phyloP scores from a whole-genome alignment of 2,113 vertebrate genomes.

The Apaloderma vittatum region DNA sequence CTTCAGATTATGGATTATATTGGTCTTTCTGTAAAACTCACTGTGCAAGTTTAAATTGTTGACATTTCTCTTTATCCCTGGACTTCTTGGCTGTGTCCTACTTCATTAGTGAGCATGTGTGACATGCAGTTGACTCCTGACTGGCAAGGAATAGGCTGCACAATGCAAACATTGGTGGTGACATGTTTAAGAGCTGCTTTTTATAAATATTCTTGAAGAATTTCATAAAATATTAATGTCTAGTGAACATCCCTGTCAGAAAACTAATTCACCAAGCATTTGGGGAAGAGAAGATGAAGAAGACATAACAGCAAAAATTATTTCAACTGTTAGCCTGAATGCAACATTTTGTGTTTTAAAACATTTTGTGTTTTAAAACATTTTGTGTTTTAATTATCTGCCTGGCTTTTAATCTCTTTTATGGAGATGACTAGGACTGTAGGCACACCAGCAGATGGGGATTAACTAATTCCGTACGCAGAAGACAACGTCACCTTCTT shows the following conservation, averaged over 20 bases:
- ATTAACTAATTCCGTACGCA: constrained; percentile 29
- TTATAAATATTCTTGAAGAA: background rate
- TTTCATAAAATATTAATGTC: background rate
- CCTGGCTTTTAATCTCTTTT: constrained; percentile 17
- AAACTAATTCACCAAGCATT: background rate
- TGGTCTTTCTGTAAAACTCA: background rate
- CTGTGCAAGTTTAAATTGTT: background rate
- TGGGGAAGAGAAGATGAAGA: background rate
- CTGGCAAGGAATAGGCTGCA: background rate
- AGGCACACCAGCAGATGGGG: constrained; percentile 47
- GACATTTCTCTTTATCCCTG: background rate
- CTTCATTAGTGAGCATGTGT: background rate
- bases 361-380: background rate
- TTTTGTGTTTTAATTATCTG: background rate
- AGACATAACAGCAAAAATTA: background rate
- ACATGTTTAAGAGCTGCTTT: background rate
- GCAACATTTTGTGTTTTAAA: background rate
- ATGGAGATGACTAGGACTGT: background rate
- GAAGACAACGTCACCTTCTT: constrained; percentile 13
- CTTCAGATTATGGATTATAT: background rate
- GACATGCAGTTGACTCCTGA: background rate
- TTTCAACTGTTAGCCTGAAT: background rate
- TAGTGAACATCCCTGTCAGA: background rate
- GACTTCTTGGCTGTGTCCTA: background rate
- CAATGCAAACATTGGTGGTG: background rate